A percentile compares a stretch with the other conserved stretches of the same genome.
Evolutionary conservation across 2,797 vertebrate genomes (phyloP).

Genomic region (Thunnus albacares): DNA sequence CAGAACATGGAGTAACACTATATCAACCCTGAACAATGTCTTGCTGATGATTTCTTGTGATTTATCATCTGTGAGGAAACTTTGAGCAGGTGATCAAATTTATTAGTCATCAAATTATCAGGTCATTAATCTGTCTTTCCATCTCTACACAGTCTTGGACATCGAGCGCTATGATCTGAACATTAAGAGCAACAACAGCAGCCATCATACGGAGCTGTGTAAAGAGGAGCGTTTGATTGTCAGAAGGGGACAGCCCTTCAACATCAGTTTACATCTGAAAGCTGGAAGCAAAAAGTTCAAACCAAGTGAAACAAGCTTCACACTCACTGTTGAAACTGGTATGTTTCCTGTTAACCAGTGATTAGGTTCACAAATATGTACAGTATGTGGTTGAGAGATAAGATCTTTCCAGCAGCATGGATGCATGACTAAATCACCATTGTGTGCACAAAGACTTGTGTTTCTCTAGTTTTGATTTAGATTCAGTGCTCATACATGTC

Average conservation of each 20-base stretch:
- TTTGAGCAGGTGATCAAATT: not conserved
- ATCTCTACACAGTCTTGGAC: constrained; percentile 78
- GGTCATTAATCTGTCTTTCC: not conserved
- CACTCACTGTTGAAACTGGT: constrained; percentile 86
- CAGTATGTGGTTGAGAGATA: too few relatives aligned
- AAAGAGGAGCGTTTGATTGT: constrained; percentile 84
- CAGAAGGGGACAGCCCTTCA: constrained; percentile 90
- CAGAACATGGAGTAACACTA: too few relatives aligned
- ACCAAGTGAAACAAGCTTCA: constrained; percentile 76
- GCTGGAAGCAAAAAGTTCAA: constrained; percentile 75
- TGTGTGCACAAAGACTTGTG: not conserved
- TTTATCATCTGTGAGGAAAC: too few relatives aligned
- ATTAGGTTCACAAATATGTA: not conserved
- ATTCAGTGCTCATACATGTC: not conserved
- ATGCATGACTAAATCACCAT: not conserved
- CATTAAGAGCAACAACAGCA: constrained; percentile 82
- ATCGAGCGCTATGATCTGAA: constrained; percentile 88
- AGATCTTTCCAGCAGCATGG: not conserved
- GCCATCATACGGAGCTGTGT: constrained; percentile 85
- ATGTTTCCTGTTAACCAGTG: not conserved
- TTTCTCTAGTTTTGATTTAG: not conserved
- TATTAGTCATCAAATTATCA: not conserved
- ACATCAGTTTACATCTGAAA: constrained; percentile 82
- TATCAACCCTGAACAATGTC: too few relatives aligned
- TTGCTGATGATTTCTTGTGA: too few relatives aligned